Conservation (phyloP, 2,113 vertebrate species). For the Lasiurus borealis region DNA sequence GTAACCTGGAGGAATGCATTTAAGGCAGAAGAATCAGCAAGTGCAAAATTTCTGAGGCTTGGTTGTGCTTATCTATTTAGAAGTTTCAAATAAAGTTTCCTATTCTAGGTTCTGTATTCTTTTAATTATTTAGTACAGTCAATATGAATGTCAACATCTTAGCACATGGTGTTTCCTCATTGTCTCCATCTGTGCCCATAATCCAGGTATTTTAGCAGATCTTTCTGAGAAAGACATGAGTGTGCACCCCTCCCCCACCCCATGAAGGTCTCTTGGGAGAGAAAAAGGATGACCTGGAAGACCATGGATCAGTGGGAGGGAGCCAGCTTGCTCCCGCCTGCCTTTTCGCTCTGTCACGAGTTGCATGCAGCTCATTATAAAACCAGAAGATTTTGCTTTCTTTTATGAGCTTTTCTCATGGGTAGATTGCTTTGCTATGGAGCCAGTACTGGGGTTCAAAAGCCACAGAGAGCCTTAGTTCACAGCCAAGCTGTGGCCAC, state of each 20-base stretch:
- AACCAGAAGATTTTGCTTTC: constrained; percentile 47
- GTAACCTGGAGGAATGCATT: not conserved
- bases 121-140: not conserved
- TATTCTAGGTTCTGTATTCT: not conserved
- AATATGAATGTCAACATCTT: not conserved
- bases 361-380: not conserved
- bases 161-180: not conserved
- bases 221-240: not conserved
- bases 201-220: not conserved
- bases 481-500: constrained; percentile 19
- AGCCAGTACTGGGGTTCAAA: constrained; percentile 22
- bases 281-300: not conserved
- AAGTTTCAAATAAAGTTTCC: not conserved
- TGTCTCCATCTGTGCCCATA: not conserved
- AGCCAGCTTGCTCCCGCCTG: not conserved
- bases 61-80: not conserved
- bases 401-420: constrained; percentile 53
- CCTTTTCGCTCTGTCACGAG: not conserved
- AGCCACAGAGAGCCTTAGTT: constrained; percentile 46
- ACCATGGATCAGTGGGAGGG: not conserved
- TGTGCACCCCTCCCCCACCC: not conserved
- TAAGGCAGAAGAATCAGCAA: not conserved
- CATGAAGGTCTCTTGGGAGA: not conserved
- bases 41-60: not conserved
- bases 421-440: constrained; percentile 26